A percentile compares a stretch with the other conserved stretches of the same genome.
These are phyloP conservation scores for Sycobia sp. DNA, from an alignment of 1,140 invertebrate genomes.

Conservation along the genomic window DNA sequence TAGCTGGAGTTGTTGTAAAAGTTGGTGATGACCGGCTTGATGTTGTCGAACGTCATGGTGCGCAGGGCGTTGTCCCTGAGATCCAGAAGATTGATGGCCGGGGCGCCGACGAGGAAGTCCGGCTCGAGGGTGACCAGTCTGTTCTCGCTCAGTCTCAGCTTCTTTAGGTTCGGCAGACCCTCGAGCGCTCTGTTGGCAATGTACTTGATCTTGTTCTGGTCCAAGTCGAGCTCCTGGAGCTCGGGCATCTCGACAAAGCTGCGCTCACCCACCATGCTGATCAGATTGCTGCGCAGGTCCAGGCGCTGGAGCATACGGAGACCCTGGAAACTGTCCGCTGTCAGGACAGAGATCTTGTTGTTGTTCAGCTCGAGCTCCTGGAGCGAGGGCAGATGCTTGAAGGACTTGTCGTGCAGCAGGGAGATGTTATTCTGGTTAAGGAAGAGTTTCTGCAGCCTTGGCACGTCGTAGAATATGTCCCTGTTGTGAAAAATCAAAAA, in stretches of 20 bases:
- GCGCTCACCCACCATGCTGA: constrained; percentile 74
- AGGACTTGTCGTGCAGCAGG: constrained; percentile 73
- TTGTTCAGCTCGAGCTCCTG: constrained; percentile 72
- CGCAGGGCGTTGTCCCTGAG: constrained; percentile 73
- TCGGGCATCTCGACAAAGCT: constrained; percentile 76
- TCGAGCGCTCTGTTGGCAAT: constrained; percentile 74
- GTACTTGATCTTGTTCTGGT: constrained; percentile 72
- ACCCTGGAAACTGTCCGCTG: constrained; percentile 73
- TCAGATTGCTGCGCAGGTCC: constrained; percentile 71
- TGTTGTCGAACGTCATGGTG: constrained; percentile 74
- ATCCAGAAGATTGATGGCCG: constrained; percentile 72
- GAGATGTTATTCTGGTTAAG: constrained; percentile 76
- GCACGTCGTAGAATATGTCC: constrained; percentile 72
- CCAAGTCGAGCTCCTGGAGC: constrained; percentile 73
- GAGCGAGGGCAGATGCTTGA: constrained; percentile 69
- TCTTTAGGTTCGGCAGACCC: constrained; percentile 70
- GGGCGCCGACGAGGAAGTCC: constrained; percentile 69
- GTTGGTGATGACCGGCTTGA: constrained; percentile 75
- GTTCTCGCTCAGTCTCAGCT: constrained; percentile 75
- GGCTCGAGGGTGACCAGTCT: constrained; percentile 69
- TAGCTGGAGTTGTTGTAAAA: constrained; percentile 73
- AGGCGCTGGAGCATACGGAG: constrained; percentile 69
- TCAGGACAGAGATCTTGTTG: constrained; percentile 73
- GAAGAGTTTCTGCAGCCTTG: constrained; percentile 69
- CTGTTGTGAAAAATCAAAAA: constrained; percentile 47